These are phyloP conservation scores for Strix aluco DNA, from an alignment of 2,113 vertebrate genomes.

Conservation along the genomic window DNA sequence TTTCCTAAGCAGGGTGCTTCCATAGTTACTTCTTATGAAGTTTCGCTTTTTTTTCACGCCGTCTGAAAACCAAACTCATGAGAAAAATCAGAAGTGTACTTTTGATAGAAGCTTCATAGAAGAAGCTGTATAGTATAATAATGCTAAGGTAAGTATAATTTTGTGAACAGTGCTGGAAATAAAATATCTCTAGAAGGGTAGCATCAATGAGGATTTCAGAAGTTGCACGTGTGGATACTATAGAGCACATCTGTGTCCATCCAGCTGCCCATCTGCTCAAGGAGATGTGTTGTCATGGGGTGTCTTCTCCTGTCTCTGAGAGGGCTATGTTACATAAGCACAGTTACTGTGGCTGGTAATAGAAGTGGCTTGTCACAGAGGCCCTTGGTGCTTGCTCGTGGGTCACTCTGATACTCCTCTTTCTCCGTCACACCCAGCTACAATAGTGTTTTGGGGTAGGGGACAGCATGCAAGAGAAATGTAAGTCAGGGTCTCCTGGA, in stretches of 20 bases:
- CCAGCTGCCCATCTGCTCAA: not conserved
- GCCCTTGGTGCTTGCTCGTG: not conserved
- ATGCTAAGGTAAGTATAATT: not conserved
- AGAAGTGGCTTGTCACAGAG: not conserved
- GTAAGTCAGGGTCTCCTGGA: not conserved
- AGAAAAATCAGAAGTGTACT: not conserved
- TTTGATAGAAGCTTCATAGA: not conserved
- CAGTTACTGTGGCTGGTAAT: no score
- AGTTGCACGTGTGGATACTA: not conserved
- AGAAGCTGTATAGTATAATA: not conserved
- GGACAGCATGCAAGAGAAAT: not conserved
- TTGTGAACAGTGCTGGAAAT: not conserved
- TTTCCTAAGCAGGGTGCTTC: not conserved
- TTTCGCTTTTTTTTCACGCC: not conserved
- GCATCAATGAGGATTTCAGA: not conserved
- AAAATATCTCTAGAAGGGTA: not conserved
- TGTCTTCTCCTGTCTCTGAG: not conserved
- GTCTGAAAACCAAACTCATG: not conserved
- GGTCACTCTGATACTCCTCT: not conserved
- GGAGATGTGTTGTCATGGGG: not conserved
- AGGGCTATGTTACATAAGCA: accelerated
- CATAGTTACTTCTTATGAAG: not conserved
- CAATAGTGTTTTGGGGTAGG: not conserved
- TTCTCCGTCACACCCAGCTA: accelerated
- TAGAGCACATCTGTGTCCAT: not conserved